Evolutionary conservation across 1,140 invertebrate species (phyloP).

Genomic region (Cephus cinctus): DNA sequence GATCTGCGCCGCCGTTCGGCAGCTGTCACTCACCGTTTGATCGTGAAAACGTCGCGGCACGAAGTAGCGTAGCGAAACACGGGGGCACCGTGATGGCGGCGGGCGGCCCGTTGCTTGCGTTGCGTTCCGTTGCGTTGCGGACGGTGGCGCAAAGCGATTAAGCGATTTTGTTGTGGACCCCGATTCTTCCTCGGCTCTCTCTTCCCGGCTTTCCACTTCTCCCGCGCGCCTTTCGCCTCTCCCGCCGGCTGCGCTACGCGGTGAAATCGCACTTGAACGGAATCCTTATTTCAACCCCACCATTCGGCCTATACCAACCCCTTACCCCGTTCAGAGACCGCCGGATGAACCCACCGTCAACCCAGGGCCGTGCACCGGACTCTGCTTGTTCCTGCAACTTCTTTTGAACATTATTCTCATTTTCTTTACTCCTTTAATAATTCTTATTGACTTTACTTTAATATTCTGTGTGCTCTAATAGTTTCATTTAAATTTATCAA

Average conservation of each 20-base stretch:
- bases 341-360: slow-evolving; percentile 18
- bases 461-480: too few species aligned
- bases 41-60: slow-evolving; percentile 36
- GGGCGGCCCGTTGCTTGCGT: slow-evolving; percentile 14
- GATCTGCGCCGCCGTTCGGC: slow-evolving; percentile 29
- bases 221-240: slow-evolving; percentile 47
- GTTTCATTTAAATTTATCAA: too few species aligned
- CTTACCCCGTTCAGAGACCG: too few species aligned
- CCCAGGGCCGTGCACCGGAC: too few species aligned
- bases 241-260: slow-evolving; percentile 42
- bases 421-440: too few species aligned
- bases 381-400: too few species aligned
- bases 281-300: slow-evolving; percentile 38
- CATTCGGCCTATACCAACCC: slow-evolving; percentile 18
- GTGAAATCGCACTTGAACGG: slow-evolving; percentile 41
- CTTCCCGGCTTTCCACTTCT: slow-evolving; percentile 53
- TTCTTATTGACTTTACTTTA: too few species aligned
- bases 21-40: slow-evolving; percentile 40
- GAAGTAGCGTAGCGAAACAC: slow-evolving; percentile 23
- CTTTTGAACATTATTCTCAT: too few species aligned
- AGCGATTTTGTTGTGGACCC: slow-evolving; percentile 61
- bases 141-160: slow-evolving; percentile 57
- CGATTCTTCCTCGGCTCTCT: slow-evolving; percentile 51
- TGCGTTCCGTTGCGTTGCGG: slow-evolving; percentile 43
- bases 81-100: slow-evolving; percentile 31